Percentiles rank a stretch among this genome's conserved stretches.
Evolutionary conservation across 2,113 vertebrate genomes (phyloP).

Genomic region (Struthidea cinerea): DNA sequence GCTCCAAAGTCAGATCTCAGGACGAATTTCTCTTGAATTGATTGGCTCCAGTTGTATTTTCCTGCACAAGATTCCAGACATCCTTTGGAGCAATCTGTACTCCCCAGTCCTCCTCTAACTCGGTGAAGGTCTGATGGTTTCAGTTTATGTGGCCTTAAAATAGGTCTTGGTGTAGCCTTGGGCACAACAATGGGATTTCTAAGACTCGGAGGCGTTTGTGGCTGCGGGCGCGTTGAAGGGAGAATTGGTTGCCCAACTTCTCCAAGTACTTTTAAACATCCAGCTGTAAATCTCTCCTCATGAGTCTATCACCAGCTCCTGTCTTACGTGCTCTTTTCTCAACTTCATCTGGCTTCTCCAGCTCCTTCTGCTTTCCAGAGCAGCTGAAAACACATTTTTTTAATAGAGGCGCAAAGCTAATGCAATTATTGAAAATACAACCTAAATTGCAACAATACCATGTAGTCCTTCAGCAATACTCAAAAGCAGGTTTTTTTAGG

Average conservation of each 20-base stretch:
- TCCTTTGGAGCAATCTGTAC: rapidly evolving
- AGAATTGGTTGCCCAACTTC: not conserved
- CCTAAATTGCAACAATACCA: not conserved
- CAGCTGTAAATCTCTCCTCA: not conserved
- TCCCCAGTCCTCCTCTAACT: not conserved
- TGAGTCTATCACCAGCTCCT: not conserved
- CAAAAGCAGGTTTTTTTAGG: not conserved
- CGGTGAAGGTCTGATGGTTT: not conserved
- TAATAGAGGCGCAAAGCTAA: not conserved
- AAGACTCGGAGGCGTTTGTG: not conserved
- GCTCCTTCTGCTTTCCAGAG: not conserved
- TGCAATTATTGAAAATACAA: not conserved
- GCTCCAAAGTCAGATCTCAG: not conserved
- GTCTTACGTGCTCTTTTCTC: not conserved
- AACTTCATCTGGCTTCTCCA: not conserved
- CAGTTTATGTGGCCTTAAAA: not conserved
- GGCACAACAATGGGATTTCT: not conserved
- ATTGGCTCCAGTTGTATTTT: not conserved
- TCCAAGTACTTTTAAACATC: not conserved
- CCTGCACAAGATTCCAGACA: not conserved
- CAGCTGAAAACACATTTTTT: not conserved
- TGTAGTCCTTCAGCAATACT: not conserved
- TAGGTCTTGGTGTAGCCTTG: not conserved
- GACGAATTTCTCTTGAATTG: not conserved
- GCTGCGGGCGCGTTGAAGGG: not conserved